Base-by-base conservation (phyloP, 2,888 invertebrate genomes). In the Oscheius myriophilus region DNA sequence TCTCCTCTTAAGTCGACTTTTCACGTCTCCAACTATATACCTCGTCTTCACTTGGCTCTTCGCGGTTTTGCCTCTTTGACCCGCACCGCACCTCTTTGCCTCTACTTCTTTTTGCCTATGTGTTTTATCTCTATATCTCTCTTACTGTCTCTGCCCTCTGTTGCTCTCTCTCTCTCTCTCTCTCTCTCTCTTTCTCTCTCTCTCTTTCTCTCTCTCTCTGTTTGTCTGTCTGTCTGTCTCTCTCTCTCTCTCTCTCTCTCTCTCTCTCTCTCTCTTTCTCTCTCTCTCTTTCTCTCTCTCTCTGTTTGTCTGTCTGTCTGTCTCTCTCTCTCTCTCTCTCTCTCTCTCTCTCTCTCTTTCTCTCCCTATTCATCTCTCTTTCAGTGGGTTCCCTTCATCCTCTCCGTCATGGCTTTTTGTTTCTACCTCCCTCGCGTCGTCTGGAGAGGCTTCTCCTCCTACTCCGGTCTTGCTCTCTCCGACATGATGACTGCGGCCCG, bases 351-450 rank as follows among this genome's bases (percentile, higher is more conserved):
- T 53, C 53, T 53, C 53, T 53, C 53, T 53, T 21, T 46, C 53
- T 53, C 53, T 53, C 53, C 18, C 53, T 53, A 3, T 53, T n/a
- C 62, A 3, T 33, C 33, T 33, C 33, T 80, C 76, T 85, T 84
- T 73, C 81, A 86, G 74, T 86, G 86, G 86, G 86, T 86, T 9
- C 86, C 86, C 4, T 84, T 86, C 70, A 76, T 86, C 42, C 75
- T 86, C 41, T 69, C 79, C 23, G 67, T 80, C 16, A 82, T 85
- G 74, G 83, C 78, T 7, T 67, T 83, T 16, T 67, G 78, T 59
- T 82, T 81, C 71, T 77, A 72, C 63, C 42, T 82, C 16, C 83
- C 83, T 3, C 68, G 80, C 23, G 73, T 71, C 11, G 63, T 76
- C 21, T 83, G 82, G 82, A 70, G 70, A 18, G 65, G 77, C 33